Conservation (phyloP, 2,888 invertebrate species). For the Nectonema munidae region DNA sequence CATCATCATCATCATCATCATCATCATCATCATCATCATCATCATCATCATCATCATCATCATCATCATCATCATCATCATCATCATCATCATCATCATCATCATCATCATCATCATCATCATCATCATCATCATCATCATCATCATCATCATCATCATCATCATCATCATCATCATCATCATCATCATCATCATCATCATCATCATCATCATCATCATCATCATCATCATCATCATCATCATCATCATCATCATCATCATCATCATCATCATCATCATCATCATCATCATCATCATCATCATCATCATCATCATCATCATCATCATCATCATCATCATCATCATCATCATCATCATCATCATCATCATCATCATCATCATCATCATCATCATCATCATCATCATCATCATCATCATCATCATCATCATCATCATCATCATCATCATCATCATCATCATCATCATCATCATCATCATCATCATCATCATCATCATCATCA, state of each 20-base stretch:
- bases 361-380: constrained; percentile 6
- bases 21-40: constrained; percentile 10
- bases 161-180: constrained; percentile 18
- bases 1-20: constrained; percentile 9
- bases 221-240: constrained; percentile 11
- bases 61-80: constrained; percentile 9
- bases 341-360: constrained; percentile 21
- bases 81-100: constrained; percentile 21
- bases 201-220: constrained; percentile 19
- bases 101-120: constrained; percentile 17
- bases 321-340: constrained; percentile 11
- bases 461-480: constrained; percentile 19
- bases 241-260: constrained; percentile 8
- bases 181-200: constrained; percentile 19
- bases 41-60: constrained; percentile 8
- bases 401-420: constrained; percentile 11
- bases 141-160: constrained; percentile 11
- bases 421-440: constrained; percentile 17
- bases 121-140: constrained; percentile 17
- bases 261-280: constrained; percentile 21
- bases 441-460: constrained; percentile 20
- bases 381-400: constrained; percentile 19
- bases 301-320: constrained; percentile 7
- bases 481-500: constrained; percentile 9
- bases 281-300: constrained; percentile 19